These are phyloP conservation scores for Manacus vitellinus DNA, from an alignment of 2,113 vertebrate genomes.

Conservation along the genomic window DNA sequence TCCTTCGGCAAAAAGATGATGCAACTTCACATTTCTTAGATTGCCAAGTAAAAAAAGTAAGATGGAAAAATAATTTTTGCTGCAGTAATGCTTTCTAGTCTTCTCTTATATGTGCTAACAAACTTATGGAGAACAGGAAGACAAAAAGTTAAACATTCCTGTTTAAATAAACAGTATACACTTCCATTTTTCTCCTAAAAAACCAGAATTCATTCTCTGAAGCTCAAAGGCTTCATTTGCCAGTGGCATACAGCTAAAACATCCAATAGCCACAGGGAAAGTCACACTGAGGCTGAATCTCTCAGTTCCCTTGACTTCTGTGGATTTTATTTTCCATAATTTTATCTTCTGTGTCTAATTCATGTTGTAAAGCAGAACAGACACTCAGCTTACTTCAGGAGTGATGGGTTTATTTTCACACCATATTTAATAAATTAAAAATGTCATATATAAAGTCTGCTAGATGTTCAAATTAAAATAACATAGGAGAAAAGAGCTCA, in stretches of 20 bases:
- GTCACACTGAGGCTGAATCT: not conserved
- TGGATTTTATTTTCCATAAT: not conserved
- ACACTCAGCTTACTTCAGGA: not conserved
- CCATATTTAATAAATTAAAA: not conserved
- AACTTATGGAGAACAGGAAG: not conserved
- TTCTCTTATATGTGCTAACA: not conserved
- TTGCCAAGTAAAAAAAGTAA: not conserved
- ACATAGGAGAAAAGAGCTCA: not conserved
- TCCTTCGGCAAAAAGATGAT: not conserved
- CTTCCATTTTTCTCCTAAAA: not conserved
- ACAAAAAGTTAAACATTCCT: not conserved
- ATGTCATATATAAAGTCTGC: not conserved
- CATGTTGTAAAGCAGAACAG: not conserved
- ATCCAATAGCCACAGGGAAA: not conserved
- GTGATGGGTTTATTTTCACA: not conserved
- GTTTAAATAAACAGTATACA: not conserved
- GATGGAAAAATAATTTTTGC: not conserved
- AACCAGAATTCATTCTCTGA: not conserved
- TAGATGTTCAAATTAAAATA: not conserved
- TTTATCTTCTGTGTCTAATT: not conserved
- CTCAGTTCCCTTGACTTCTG: not conserved
- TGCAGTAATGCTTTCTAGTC: not conserved
- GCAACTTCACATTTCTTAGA: not conserved
- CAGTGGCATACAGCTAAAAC: accelerated
- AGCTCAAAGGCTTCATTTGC: not conserved